Evolutionary conservation across 2,888 invertebrate genomes (phyloP), one percentile per base, ranked within the genome.

Genomic region (Junonia oenone): DNA sequence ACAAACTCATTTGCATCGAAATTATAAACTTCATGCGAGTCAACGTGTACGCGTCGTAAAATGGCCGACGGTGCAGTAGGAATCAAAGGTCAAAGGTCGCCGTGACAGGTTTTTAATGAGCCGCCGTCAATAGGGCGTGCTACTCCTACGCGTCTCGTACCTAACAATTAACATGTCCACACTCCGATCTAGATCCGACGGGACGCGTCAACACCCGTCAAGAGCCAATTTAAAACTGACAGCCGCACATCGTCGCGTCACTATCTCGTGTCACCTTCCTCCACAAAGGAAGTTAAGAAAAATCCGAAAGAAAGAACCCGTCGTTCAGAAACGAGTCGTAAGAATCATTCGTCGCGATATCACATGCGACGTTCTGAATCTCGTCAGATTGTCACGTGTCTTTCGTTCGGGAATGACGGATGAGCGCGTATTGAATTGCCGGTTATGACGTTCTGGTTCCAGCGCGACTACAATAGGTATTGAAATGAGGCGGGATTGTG

Each of bases 131-230:
- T 45, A 55, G 52, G 62, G 60, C 59, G 52, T 51, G 64, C 54
- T 61, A 68, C 75, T 72, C 75, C 76, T 72, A 81, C 75, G 73
- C 61, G 58, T 51, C 55, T 59, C 63, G 59, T 56, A 68, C 72
- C 70, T 63, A 78, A 78, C 86, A 87, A 88, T 87, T 88, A 87
- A 86, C 82, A 79, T 81, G 84, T 88, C 83, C 73, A 67, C 81
- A 72, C 76, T 68, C 62, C 65, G 71, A 79, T 83, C 81, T 78
- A 84, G 85, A 86, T 86, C 73, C 71, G 79, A 75, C 75, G 69
- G 57, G 72, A 76, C 69, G 69, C 77, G 81, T 89, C 88, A 78
- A 76, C 88, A 81, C 86, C 76, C 76, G 75, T 81, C 78, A 83
- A 67, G 72, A 75, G 68, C 75, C 81, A 76, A 84, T 83, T 83